Evolutionary conservation across 2,113 vertebrate genomes (phyloP).

Genomic region (Hydrolagus affinis): DNA sequence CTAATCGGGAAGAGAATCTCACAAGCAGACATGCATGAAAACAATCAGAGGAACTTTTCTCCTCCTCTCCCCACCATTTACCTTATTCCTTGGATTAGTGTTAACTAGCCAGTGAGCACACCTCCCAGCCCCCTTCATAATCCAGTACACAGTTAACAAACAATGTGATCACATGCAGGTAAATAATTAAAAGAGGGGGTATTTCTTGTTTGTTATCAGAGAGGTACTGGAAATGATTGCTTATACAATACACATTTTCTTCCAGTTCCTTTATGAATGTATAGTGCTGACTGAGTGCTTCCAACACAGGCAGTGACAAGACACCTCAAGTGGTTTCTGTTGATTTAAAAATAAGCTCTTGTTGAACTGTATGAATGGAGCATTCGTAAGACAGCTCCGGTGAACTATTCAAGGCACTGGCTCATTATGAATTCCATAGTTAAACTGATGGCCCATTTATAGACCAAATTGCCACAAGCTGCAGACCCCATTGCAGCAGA

Average conservation of each 20-base stretch:
- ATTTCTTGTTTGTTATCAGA: conserved; percentile 31
- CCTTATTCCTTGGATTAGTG: conserved; percentile 29
- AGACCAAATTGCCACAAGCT: too few relatives aligned
- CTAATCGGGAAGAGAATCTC: conserved; percentile 45
- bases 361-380: too few relatives aligned
- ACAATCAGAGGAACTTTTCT: conserved; percentile 38
- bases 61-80: conserved; percentile 36
- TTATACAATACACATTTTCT: not conserved
- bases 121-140: not conserved
- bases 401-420: not conserved
- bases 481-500: too few relatives aligned
- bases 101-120: conserved; percentile 21
- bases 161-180: conserved; percentile 46
- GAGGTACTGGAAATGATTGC: not conserved
- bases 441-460: too few relatives aligned
- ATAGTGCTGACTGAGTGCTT: not conserved
- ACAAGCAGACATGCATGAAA: conserved; percentile 40
- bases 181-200: conserved; percentile 57
- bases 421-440: not conserved
- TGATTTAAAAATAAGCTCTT: too few relatives aligned
- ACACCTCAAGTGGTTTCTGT: not conserved
- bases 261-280: not conserved
- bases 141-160: conserved; percentile 43
- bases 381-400: not conserved
- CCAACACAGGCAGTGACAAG: not conserved